Evolutionary conservation across 2,113 vertebrate genomes (phyloP), one percentile per base, ranked within the genome.

Genomic region (Emberiza fucata): DNA sequence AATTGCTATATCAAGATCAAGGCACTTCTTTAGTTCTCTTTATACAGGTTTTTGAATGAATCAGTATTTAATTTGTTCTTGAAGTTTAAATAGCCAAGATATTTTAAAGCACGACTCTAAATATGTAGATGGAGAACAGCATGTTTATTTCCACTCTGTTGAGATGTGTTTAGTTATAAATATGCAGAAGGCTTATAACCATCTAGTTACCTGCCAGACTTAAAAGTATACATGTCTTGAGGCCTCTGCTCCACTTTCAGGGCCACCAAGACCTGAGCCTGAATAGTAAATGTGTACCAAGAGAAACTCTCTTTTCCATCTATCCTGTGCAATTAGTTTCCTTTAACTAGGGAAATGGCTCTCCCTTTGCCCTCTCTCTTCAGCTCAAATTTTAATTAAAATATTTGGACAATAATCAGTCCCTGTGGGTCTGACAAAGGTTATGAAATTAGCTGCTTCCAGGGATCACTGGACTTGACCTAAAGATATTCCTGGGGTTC

Each of bases 61-160:
- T 88, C 50, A 94, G 92, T 76, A 50, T 66, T 90, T 97, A 95
- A 73, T 97, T 94, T 94, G 50, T 94, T 95, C 65, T 91, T 92
- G 63, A 94, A 91, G 45, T 82, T 60, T 37, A 88, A 68, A 76
- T 86, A 82, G 33, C 68, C 78, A 59, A 82, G 75, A 64, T 81
- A 77, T 69, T 97, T 96, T 28, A n/a, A 59, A 96, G 77, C 83
- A 60, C 56, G 21, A 59, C 87, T 81, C 94, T 54, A 78, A 93
- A 12, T 81, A 86, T 82, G 65, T 85, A 78, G 89, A 93, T 71
- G 44, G 47, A 75, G 81, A 96, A 37, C 64, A 76, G 73, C 80
- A 68, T 90, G 76, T 88, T 91, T 95, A 45, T 88, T 72, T 93
- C 39, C 59, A 65, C 79, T 94, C 81, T 70, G 24, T 64, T 90